Evolutionary conservation across 2,888 invertebrate species (phyloP).

Genomic region (Meteorus colon): DNA sequence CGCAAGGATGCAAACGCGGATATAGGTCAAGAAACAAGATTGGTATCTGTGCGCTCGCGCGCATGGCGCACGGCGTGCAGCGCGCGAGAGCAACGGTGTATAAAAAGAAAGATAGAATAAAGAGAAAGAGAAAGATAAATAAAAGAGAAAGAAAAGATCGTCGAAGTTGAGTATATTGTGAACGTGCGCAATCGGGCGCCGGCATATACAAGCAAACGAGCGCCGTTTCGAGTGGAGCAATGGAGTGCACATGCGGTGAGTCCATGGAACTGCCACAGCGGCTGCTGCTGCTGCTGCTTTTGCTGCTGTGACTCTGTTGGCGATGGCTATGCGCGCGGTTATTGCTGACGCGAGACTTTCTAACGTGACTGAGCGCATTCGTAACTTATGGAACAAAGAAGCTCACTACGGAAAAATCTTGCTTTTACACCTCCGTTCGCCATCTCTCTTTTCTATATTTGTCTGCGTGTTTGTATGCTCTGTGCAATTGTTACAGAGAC

Average conservation of each 20-base stretch:
- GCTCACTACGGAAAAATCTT: constrained; percentile 59
- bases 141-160: constrained; percentile 5
- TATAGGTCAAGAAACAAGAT: constrained; percentile 74
- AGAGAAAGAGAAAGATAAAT: not conserved
- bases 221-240: constrained; percentile 41
- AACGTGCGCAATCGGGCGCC: constrained; percentile 13
- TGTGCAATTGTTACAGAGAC: constrained; percentile 40
- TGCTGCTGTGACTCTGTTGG: constrained; percentile 34
- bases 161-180: constrained; percentile 25
- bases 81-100: constrained; percentile 37
- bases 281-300: constrained; percentile 9
- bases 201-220: constrained; percentile 17
- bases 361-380: constrained; percentile 71
- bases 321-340: constrained; percentile 37
- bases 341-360: constrained; percentile 64
- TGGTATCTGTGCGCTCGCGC: constrained; percentile 66
- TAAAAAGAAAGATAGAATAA: constrained; percentile 8
- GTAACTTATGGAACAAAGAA: constrained; percentile 66
- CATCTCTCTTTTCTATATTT: not conserved
- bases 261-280: not conserved
- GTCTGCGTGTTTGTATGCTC: not conserved
- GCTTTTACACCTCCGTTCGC: constrained; percentile 34
- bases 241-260: constrained; percentile 30
- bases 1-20: constrained; percentile 73
- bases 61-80: constrained; percentile 49